A percentile compares a stretch with the other conserved stretches of the same genome.
These are phyloP conservation scores for Phylloscopus trochilus DNA, from an alignment of 2,113 vertebrate genomes.

Conservation along the genomic window DNA sequence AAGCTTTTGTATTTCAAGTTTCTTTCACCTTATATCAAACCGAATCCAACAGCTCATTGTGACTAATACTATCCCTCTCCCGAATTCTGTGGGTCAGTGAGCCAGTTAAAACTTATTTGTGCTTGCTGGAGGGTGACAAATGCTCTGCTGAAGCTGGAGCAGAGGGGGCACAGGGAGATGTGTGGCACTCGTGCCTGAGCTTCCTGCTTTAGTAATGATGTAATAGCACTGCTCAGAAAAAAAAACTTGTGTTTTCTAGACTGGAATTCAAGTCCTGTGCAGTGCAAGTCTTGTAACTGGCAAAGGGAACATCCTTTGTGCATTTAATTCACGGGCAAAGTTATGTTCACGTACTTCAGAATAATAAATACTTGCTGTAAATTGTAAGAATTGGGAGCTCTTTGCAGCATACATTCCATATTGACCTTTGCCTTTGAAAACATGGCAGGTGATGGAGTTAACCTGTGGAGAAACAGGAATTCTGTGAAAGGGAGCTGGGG, in stretches of 20 bases:
- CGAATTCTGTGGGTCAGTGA: background rate
- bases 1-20: background rate
- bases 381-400: background rate
- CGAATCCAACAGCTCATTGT: background rate
- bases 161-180: background rate
- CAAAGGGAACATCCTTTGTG: background rate
- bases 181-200: background rate
- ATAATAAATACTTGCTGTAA: background rate
- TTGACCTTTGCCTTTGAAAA: background rate
- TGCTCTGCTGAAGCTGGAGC: background rate
- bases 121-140: background rate
- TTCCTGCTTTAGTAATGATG: background rate
- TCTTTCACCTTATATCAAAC: background rate
- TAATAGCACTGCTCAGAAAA: background rate
- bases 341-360: background rate
- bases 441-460: background rate
- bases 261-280: background rate
- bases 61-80: background rate
- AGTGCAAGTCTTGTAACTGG: background rate
- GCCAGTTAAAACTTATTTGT: background rate
- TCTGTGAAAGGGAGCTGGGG: background rate
- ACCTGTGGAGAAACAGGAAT: background rate
- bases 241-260: rapidly evolving
- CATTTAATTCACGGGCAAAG: background rate
- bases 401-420: background rate